Evolutionary conservation across 1,140 invertebrate species (phyloP), one percentile per base, ranked within the genome.

Genomic region (Papilio polyxenes): DNA sequence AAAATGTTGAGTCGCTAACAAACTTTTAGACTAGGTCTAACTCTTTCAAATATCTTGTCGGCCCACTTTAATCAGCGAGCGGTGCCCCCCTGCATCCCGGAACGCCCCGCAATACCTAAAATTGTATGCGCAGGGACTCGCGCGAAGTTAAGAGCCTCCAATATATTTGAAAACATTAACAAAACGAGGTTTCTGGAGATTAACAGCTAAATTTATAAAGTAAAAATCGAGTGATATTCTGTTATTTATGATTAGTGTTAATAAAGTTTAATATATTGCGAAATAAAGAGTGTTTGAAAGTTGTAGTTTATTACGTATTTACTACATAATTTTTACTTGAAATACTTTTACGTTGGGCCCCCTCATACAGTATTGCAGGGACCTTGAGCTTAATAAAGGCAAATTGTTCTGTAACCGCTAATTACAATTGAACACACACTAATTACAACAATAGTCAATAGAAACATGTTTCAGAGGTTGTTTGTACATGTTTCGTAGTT

Each of bases 341-440:
- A 31, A 13, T 2, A 13, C 3, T 65, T 59, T 59, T 65, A 65
- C 62, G 9, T 4, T 72, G 65, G 65, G 31, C 65, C 1, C 23
- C 3, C 9, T 23, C 23, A 62, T 69, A 7, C 65, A 15, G 11
- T 37, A 37, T 72, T 15, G 13, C 31, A 31, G 5, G n/a, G 59
- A 80, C 78, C 78, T 80, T 80, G 78, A 37, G 31, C 37, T 79
- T 56, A 69, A 80, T 80, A 69, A 65, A 79, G 44, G 40, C 78
- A 48, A 80, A 80, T 80, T 80, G n/a, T 62, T 48, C 37, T 20
- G 78, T 49, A 80, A 62, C 69, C 10, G 20, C 44, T 80, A 80
- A 80, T 80, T 80, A 80, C 59, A 80, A 48, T 49, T 53, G 49
- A 51, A 77, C 23, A 62, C 77, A 65, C 17, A 31, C 53, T 40